A percentile compares a stretch with the other conserved stretches of the same genome.
These are phyloP conservation scores for Crocuta crocuta DNA, from an alignment of 2,113 vertebrate species.

Conservation along the genomic window DNA sequence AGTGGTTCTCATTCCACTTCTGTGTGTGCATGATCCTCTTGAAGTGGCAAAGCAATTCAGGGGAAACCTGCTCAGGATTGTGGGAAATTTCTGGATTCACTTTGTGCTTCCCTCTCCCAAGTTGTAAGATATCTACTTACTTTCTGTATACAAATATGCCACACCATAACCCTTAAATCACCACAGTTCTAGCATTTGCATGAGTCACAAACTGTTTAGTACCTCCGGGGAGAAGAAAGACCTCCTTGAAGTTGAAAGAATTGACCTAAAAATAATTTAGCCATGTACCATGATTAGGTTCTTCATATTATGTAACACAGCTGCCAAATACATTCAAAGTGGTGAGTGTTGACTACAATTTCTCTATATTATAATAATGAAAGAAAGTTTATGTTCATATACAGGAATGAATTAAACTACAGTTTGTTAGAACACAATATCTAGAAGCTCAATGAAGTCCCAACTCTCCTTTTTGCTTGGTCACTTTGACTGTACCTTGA, in stretches of 20 bases:
- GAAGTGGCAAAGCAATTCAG: not conserved
- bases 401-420: not conserved
- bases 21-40: not conserved
- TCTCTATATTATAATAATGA: not conserved
- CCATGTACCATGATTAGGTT: not conserved
- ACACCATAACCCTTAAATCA: not conserved
- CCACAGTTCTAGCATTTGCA: not conserved
- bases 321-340: not conserved
- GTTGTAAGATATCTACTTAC: too few species aligned
- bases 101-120: not conserved
- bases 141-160: not conserved
- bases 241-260: not conserved
- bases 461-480: not conserved
- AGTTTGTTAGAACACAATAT: not conserved
- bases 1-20: not conserved
- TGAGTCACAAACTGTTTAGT: not conserved
- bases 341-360: not conserved
- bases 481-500: not conserved
- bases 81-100: not conserved
- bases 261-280: not conserved
- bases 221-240: not conserved
- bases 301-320: not conserved
- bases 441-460: not conserved
- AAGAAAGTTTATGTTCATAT: not conserved
- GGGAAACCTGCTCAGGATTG: not conserved